These are phyloP conservation scores for Chaetura pelagica DNA, from an alignment of 2,113 vertebrate genomes.

Conservation along the genomic window DNA sequence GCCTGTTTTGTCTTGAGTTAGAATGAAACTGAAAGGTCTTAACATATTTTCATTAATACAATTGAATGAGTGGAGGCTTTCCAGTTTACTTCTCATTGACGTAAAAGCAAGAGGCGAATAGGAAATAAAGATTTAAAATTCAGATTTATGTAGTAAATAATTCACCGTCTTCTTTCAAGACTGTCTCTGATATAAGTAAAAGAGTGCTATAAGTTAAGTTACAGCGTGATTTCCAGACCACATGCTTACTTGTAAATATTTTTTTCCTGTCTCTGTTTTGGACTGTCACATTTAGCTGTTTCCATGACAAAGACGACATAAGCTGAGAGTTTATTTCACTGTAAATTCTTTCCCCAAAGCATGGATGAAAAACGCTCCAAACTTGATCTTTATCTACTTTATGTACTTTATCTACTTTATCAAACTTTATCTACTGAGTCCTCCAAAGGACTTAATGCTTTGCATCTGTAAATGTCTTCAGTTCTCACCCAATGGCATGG, in stretches of 20 bases:
- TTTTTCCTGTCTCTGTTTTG: not conserved
- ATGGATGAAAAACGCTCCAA: not conserved
- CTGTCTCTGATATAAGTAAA: not conserved
- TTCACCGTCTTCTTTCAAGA: not conserved
- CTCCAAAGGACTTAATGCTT: not conserved
- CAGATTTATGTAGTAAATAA: not conserved
- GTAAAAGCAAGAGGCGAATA: not conserved
- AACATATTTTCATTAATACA: conserved; percentile 22
- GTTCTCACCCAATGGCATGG: not conserved
- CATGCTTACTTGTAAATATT: not conserved
- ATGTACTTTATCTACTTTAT: not conserved
- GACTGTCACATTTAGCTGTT: not conserved
- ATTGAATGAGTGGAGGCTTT: not conserved
- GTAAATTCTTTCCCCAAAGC: not conserved
- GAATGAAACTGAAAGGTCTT: conserved; percentile 10
- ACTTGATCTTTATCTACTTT: not conserved
- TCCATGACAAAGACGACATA: not conserved
- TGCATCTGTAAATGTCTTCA: not conserved
- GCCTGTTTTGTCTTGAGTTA: not conserved
- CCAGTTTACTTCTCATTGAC: not conserved
- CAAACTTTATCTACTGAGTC: not conserved
- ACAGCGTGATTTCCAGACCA: not conserved
- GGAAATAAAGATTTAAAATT: not conserved
- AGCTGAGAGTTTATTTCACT: not conserved
- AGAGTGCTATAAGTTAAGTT: not conserved